These are phyloP conservation scores for Scleropages formosus DNA, from an alignment of 2,797 vertebrate genomes.

Conservation along the genomic window DNA sequence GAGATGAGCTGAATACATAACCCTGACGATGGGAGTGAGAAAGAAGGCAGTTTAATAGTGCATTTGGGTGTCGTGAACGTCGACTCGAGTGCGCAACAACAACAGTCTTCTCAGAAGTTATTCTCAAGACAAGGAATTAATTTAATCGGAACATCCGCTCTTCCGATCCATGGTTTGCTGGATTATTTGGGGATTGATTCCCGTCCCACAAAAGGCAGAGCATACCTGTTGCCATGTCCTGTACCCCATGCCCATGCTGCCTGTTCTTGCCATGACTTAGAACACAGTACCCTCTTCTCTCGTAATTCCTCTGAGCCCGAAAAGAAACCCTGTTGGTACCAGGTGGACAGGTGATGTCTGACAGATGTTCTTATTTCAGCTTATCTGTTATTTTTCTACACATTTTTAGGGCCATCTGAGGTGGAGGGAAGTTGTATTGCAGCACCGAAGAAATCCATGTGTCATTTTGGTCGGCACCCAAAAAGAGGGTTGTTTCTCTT, in stretches of 20 bases:
- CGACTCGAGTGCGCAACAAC: background rate
- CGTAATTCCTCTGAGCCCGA: background rate
- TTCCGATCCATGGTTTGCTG: too few relatives aligned
- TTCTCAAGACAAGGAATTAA: background rate
- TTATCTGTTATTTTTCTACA: background rate
- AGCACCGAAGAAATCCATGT: background rate
- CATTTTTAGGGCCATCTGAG: background rate
- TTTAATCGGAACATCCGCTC: background rate
- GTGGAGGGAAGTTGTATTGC: background rate
- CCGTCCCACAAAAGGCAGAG: constrained; percentile 11
- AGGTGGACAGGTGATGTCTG: too few relatives aligned
- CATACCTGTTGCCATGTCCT: constrained; percentile 4
- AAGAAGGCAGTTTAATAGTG: background rate
- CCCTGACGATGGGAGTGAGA: background rate
- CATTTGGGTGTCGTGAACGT: background rate
- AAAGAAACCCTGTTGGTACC: background rate
- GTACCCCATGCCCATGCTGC: constrained; percentile 1
- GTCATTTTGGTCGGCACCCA: background rate
- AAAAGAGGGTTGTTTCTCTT: background rate
- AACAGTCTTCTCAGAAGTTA: background rate
- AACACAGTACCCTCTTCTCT: background rate
- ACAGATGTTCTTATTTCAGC: background rate
- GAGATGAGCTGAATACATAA: background rate
- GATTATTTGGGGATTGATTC: constrained; percentile 2
- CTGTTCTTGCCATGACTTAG: constrained; percentile 14